These are phyloP conservation scores for Thymelicus acteon DNA, from an alignment of 2,888 invertebrate species.

Conservation along the genomic window DNA sequence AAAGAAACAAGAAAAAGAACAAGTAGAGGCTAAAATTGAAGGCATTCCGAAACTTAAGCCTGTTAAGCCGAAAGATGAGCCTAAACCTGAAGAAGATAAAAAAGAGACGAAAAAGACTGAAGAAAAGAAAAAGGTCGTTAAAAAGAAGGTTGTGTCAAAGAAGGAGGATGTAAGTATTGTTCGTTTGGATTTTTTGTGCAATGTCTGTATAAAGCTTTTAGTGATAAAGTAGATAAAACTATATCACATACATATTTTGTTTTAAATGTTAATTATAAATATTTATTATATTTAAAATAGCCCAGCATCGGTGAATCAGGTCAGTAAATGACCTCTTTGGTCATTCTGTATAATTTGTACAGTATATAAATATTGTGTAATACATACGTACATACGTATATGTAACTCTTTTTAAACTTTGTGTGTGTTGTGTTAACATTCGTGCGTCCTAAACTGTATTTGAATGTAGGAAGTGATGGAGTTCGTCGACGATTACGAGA, in stretches of 20 bases:
- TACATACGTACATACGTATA: conserved; percentile 20
- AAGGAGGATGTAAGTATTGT: conserved; percentile 77
- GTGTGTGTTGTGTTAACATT: conserved; percentile 63
- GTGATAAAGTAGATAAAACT: conserved; percentile 20
- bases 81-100: conserved; percentile 75
- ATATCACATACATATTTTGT: conserved; percentile 8
- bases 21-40: conserved; percentile 82
- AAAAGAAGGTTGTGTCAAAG: conserved; percentile 79
- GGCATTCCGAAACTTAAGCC: conserved; percentile 86
- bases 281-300: conserved; percentile 18
- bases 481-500: conserved; percentile 90
- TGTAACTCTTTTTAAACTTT: conserved; percentile 35
- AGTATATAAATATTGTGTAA: conserved; percentile 17
- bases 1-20: conserved; percentile 79
- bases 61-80: conserved; percentile 80
- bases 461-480: conserved; percentile 78
- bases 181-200: conserved; percentile 10
- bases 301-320: conserved; percentile 12
- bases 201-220: conserved; percentile 58
- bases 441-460: conserved; percentile 70
- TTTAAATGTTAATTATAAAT: conserved; percentile 19
- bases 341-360: conserved; percentile 31
- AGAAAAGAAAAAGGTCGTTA: conserved; percentile 72
- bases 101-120: conserved; percentile 70
- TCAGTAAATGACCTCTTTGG: conserved; percentile 13